A percentile compares a stretch with the other conserved stretches of the same genome.
These are phyloP conservation scores for Scrobipalpa costella DNA, from an alignment of 2,888 invertebrate genomes.

Conservation along the genomic window DNA sequence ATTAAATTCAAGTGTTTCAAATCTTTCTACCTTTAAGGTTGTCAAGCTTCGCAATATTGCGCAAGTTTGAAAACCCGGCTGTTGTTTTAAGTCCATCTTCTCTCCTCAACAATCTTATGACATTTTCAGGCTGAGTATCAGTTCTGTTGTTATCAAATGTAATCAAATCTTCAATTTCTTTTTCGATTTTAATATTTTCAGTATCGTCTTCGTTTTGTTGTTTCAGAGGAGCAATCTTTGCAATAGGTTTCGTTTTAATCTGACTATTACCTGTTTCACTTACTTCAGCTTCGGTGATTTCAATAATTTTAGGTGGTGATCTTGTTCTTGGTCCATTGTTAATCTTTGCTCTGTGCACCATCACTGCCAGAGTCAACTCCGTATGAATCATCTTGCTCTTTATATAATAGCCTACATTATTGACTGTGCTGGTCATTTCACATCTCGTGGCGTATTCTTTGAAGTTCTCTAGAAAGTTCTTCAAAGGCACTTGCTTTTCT, in stretches of 20 bases:
- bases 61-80: neutral
- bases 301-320: neutral
- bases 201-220: neutral
- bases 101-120: neutral
- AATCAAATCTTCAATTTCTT: neutral
- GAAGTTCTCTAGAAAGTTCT: conserved; percentile 49
- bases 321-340: neutral
- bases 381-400: conserved; percentile 48
- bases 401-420: conserved; percentile 51
- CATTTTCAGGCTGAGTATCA: neutral
- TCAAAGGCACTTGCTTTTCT: conserved; percentile 43
- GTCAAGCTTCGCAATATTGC: conserved; percentile 8
- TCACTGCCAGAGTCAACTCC: conserved; percentile 46
- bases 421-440: conserved; percentile 43
- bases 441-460: conserved; percentile 46
- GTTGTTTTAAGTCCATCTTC: conserved; percentile 7
- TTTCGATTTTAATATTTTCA: neutral
- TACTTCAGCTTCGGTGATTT: neutral
- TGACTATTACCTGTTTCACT: neutral
- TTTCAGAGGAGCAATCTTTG: neutral
- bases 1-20: neutral
- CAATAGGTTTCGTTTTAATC: neutral
- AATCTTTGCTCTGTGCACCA: neutral
- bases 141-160: neutral
- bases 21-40: conserved; percentile 9